These are phyloP conservation scores for Heliconius hortense DNA, from an alignment of 2,888 invertebrate species.

Conservation along the genomic window DNA sequence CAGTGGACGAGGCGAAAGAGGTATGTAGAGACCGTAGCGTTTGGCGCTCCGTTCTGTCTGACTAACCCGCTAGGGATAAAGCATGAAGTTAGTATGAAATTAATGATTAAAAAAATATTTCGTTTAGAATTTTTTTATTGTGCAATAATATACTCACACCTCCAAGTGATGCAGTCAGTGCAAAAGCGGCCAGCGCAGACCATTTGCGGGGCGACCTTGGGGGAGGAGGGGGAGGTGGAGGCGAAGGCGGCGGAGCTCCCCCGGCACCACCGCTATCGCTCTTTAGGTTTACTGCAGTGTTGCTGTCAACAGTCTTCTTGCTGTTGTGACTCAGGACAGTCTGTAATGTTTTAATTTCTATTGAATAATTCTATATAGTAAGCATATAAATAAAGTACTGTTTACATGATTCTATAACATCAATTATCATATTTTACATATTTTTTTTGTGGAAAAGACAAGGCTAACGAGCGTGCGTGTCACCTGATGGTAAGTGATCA, in stretches of 20 bases:
- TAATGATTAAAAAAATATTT: no score
- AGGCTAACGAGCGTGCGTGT: no score
- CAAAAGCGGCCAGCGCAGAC: slow-evolving; percentile 61
- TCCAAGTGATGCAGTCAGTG: slow-evolving; percentile 66
- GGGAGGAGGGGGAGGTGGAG: slow-evolving; percentile 50
- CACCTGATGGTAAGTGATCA: no score
- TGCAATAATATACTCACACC: slow-evolving; percentile 54
- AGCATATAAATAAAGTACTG: neutral
- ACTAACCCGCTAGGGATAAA: no score
- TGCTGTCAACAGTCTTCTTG: neutral
- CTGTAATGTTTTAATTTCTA: slow-evolving; percentile 40
- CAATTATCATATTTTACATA: no score
- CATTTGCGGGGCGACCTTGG: slow-evolving; percentile 54
- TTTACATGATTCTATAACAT: neutral
- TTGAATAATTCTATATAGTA: neutral
- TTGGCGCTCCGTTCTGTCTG: no score
- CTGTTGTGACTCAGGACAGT: slow-evolving; percentile 48
- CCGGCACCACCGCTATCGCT: slow-evolving; percentile 46
- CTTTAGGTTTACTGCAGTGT: slow-evolving; percentile 4
- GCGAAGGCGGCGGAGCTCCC: slow-evolving; percentile 38
- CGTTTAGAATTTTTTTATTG: no score
- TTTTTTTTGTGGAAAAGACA: no score
- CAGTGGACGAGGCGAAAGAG: no score
- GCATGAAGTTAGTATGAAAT: no score
- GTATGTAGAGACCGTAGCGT: no score